A percentile compares a stretch with the other conserved stretches of the same genome.
Conservation (phyloP, 2,113 vertebrate species). For the Forbesichthys agassizii region DNA sequence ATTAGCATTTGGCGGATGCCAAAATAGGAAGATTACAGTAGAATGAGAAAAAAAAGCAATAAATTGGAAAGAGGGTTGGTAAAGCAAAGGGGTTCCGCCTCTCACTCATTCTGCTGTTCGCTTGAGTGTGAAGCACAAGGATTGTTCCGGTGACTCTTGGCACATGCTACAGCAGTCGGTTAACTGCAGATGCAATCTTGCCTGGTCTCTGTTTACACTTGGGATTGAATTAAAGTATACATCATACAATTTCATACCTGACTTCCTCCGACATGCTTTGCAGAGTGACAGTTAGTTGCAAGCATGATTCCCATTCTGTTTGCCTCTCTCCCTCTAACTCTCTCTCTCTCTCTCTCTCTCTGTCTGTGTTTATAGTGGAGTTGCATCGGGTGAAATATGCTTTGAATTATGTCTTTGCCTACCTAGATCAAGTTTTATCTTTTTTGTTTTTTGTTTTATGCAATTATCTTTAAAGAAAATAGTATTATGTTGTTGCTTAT, state of each 20-base stretch:
- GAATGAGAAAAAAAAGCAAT: constrained; percentile 10
- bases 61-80: constrained; percentile 11
- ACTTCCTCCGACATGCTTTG: constrained; percentile 52
- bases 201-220: constrained; percentile 63
- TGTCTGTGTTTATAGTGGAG: not conserved
- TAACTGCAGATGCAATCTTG: constrained; percentile 54
- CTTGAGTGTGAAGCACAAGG: constrained; percentile 3
- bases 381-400: not conserved
- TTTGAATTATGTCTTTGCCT: not conserved
- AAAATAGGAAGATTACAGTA: constrained; percentile 32
- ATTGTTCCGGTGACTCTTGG: constrained; percentile 35
- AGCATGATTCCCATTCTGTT: constrained; percentile 39
- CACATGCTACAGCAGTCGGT: constrained; percentile 36
- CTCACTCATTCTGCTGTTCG: constrained; percentile 10
- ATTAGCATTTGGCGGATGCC: not conserved
- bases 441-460: too few relatives aligned
- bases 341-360: not conserved
- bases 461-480: too few relatives aligned
- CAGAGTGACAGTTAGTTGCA: constrained; percentile 59
- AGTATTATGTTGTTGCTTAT: too few relatives aligned
- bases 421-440: not conserved
- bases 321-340: too few relatives aligned
- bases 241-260: constrained; percentile 78
- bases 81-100: not conserved
- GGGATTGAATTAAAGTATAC: constrained; percentile 76